These are phyloP conservation scores for Torymus texanus DNA, from an alignment of 2,888 invertebrate species.

Conservation along the genomic window DNA sequence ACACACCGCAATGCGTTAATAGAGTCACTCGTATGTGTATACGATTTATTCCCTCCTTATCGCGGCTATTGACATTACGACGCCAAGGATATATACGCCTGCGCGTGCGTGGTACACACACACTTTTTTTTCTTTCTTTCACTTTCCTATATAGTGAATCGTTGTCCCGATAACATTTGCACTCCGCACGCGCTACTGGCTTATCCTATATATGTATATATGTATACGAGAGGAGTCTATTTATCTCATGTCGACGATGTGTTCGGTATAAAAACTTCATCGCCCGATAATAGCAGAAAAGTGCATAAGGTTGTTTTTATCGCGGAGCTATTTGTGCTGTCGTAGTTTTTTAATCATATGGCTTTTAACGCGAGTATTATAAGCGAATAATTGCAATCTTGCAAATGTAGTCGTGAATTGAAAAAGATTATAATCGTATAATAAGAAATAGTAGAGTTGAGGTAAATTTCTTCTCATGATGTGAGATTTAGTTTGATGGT, in stretches of 20 bases:
- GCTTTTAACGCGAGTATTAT: too few species aligned
- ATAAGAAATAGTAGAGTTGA: too few species aligned
- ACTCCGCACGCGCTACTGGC: background rate
- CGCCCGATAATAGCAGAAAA: background rate
- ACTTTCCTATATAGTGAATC: background rate
- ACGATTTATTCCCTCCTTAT: constrained; percentile 39
- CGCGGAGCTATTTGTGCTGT: too few species aligned
- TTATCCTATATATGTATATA: background rate
- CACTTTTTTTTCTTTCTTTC: constrained; percentile 27
- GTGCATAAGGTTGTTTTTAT: background rate
- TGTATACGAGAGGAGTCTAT: background rate
- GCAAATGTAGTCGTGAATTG: too few species aligned
- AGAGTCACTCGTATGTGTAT: constrained; percentile 7
- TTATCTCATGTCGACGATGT: background rate
- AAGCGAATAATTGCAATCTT: too few species aligned
- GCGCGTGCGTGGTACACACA: too few species aligned
- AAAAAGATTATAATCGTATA: too few species aligned
- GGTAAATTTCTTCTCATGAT: too few species aligned
- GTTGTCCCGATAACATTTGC: constrained; percentile 38
- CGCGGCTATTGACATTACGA: constrained; percentile 45
- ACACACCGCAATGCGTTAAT: constrained; percentile 30
- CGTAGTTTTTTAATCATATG: too few species aligned
- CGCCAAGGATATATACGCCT: constrained; percentile 41
- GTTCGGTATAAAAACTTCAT: background rate
- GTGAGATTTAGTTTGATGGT: too few species aligned